phyloP scores from a whole-genome alignment of 2,113 vertebrate species.

The Dipodomys spectabilis region DNA sequence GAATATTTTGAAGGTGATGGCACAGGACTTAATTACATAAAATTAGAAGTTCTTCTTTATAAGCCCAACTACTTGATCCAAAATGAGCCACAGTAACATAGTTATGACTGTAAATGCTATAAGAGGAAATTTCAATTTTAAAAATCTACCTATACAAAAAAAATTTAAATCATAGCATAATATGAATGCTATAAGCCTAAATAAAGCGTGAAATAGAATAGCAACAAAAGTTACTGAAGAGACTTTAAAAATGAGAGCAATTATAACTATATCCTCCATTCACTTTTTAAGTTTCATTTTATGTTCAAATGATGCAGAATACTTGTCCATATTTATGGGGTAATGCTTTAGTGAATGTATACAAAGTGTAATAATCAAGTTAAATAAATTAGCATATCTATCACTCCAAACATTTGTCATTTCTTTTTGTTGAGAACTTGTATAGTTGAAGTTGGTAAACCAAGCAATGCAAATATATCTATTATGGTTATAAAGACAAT shows the following conservation, averaged over 20 bases:
- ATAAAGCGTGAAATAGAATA: background rate
- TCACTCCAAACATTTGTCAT: background rate
- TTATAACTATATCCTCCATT: background rate
- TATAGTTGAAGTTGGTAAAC: background rate
- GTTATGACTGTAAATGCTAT: background rate
- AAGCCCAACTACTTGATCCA: background rate
- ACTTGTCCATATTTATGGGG: background rate
- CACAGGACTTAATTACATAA: background rate
- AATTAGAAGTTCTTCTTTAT: background rate
- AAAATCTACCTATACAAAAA: slow-evolving; percentile 16
- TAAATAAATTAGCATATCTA: background rate
- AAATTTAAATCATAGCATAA: background rate
- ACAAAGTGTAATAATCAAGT: background rate
- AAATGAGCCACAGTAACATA: background rate
- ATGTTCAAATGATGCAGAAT: background rate
- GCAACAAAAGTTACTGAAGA: background rate
- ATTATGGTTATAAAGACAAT: background rate
- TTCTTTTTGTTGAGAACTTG: background rate
- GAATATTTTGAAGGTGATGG: background rate
- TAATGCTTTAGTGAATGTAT: background rate
- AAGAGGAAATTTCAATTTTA: background rate
- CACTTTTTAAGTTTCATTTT: background rate
- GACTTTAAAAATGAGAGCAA: background rate
- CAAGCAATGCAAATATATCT: background rate
- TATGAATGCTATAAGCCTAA: background rate